These are phyloP conservation scores for Ranitomeya imitator DNA, from an alignment of 2,113 vertebrate genomes.

Conservation along the genomic window DNA sequence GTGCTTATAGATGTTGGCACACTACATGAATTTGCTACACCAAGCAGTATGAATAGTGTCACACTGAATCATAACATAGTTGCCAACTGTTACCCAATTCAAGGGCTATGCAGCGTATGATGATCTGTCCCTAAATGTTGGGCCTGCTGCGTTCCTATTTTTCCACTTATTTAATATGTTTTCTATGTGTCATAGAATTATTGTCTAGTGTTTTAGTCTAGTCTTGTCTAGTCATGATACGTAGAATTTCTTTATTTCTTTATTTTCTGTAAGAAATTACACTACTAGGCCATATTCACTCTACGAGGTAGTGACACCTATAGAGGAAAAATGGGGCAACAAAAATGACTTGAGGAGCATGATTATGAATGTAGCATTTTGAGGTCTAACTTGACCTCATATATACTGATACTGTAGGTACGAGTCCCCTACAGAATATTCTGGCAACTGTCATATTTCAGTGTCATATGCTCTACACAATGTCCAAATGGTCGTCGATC, in stretches of 20 bases:
- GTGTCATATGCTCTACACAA: background rate
- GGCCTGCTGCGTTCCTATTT: background rate
- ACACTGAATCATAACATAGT: background rate
- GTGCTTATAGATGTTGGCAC: background rate
- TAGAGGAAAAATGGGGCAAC: too few relatives aligned
- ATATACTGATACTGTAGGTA: too few relatives aligned
- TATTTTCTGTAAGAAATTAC: too few relatives aligned
- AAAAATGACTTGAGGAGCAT: too few relatives aligned
- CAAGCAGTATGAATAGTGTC: background rate
- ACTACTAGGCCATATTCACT: background rate
- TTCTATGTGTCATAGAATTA: background rate
- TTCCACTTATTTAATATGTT: background rate
- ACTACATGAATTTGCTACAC: background rate
- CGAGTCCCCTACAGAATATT: background rate
- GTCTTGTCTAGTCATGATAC: too few relatives aligned
- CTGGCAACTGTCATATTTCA: background rate
- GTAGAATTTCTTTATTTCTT: too few relatives aligned
- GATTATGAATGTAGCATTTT: background rate
- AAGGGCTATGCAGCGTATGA: background rate
- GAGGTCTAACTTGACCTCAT: background rate
- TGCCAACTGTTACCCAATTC: background rate
- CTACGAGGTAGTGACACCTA: too few relatives aligned
- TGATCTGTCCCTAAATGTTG: background rate
- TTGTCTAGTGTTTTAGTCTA: too few relatives aligned
- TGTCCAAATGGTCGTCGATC: background rate